These are phyloP conservation scores for Aquatica leii DNA, from an alignment of 2,888 invertebrate species.

Conservation along the genomic window DNA sequence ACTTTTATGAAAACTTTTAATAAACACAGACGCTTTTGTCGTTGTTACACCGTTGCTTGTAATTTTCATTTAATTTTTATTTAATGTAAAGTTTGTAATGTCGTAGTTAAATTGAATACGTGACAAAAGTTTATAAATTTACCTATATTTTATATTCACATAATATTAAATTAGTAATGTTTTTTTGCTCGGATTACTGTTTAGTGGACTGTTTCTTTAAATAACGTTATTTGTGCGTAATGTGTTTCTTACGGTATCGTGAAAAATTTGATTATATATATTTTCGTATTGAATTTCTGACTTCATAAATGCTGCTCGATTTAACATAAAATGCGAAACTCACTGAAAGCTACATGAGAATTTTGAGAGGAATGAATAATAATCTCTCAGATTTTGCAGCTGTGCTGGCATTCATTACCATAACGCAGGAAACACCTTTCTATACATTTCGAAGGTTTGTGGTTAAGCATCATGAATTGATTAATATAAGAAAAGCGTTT, in stretches of 20 bases:
- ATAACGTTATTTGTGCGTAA: not conserved
- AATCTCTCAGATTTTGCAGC: slow-evolving; percentile 24
- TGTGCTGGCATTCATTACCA: slow-evolving; percentile 26
- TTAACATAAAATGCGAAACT: slow-evolving; percentile 24
- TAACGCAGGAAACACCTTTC: slow-evolving; percentile 26
- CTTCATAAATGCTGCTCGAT: slow-evolving; percentile 19
- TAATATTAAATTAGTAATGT: too few species aligned
- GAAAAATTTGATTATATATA: not conserved
- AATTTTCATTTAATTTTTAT: too few species aligned
- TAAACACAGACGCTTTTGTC: too few species aligned
- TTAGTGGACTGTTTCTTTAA: too few species aligned
- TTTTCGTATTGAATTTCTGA: slow-evolving; percentile 13
- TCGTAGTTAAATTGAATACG: too few species aligned
- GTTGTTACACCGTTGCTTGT: too few species aligned
- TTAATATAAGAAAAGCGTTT: slow-evolving; percentile 4
- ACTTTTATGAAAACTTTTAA: too few species aligned
- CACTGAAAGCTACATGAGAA: slow-evolving; percentile 21
- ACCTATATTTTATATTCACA: too few species aligned
- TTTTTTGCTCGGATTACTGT: too few species aligned
- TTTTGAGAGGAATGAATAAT: slow-evolving; percentile 27
- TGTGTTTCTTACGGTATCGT: not conserved
- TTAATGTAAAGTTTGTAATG: too few species aligned
- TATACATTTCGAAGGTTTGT: slow-evolving; percentile 16
- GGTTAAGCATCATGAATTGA: slow-evolving; percentile 16
- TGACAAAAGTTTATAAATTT: too few species aligned